phyloP scores from a whole-genome alignment of 2,888 invertebrate species.

The Ganaspis brasiliensis region DNA sequence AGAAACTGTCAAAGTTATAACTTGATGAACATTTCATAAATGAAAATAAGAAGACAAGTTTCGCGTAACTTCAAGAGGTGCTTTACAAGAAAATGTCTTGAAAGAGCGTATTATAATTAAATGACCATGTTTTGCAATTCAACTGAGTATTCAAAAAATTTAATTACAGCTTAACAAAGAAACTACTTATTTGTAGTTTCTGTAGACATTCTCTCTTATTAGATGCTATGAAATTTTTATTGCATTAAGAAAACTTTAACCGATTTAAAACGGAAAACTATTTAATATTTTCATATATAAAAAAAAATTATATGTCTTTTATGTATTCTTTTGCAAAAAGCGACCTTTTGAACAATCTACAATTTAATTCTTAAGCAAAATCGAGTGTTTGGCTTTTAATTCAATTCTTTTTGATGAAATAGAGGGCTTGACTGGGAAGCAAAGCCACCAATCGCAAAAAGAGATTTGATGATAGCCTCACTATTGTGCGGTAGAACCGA shows the following conservation, averaged over 20 bases:
- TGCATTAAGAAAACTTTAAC: no score
- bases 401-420: slow-evolving; percentile 54
- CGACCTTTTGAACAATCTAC: slow-evolving; percentile 43
- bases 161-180: no score
- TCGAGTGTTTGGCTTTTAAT: slow-evolving; percentile 58
- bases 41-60: background rate
- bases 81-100: slow-evolving; percentile 5
- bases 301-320: background rate
- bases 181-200: no score
- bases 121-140: slow-evolving; percentile 40
- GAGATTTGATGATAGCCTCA: slow-evolving; percentile 56
- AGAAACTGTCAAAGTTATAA: slow-evolving; percentile 11
- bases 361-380: slow-evolving; percentile 52
- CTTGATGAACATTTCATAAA: slow-evolving; percentile 17
- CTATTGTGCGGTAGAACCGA: slow-evolving; percentile 65
- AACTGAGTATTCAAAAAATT: slow-evolving; percentile 21
- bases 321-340: background rate
- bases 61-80: background rate
- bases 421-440: slow-evolving; percentile 51
- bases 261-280: no score
- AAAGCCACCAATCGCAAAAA: slow-evolving; percentile 64
- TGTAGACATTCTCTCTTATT: no score
- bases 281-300: no score
- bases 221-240: no score
- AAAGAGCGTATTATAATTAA: slow-evolving; percentile 16